Conservation (phyloP, 2,797 vertebrate species). For the Diceros bicornis region DNA sequence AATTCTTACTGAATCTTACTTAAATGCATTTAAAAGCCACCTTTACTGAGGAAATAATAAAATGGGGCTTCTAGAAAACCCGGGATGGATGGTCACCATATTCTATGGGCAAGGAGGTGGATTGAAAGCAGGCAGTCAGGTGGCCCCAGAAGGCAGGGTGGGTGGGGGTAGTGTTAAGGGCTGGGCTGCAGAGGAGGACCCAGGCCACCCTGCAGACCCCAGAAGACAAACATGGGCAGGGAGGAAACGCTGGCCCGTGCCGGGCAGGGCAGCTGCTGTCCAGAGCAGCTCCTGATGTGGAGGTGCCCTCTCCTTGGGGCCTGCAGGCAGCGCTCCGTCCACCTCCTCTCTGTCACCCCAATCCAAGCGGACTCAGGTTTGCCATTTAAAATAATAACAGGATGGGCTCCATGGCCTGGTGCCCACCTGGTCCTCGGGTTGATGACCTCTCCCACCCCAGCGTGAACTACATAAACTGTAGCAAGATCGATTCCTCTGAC, state of each 20-base stretch:
- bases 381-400: not conserved
- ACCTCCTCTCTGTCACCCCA: not conserved
- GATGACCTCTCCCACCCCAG: not conserved
- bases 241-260: accelerated
- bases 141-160: accelerated
- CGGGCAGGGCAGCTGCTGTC: not conserved
- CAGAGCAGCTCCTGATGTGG: accelerated
- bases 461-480: accelerated
- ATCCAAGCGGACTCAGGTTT: not conserved
- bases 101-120: not conserved
- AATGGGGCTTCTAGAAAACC: not conserved
- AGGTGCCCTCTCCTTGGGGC: not conserved
- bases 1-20: not conserved
- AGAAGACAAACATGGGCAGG: not conserved
- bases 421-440: not conserved
- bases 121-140: accelerated
- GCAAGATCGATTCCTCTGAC: not conserved
- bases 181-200: accelerated
- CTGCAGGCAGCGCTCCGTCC: not conserved
- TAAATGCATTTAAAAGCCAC: not conserved
- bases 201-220: accelerated
- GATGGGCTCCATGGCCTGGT: not conserved
- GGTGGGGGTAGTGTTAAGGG: accelerated
- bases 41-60: not conserved
- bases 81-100: not conserved